These are phyloP conservation scores for Meloe dianella DNA, from an alignment of 2,888 invertebrate genomes.

Conservation along the genomic window DNA sequence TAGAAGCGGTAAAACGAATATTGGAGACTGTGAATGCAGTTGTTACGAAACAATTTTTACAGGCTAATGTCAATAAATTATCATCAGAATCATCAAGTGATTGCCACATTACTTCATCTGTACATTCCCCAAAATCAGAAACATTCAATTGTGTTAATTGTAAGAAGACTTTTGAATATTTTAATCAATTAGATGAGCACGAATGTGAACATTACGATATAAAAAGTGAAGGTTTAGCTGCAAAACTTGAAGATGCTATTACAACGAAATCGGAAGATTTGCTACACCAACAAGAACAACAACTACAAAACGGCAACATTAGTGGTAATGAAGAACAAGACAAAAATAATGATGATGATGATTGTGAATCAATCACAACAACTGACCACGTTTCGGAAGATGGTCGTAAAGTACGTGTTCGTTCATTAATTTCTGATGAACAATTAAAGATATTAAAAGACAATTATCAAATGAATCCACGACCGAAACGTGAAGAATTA, in stretches of 20 bases:
- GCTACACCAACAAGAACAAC: slow-evolving; percentile 65
- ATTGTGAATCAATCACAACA: slow-evolving; percentile 62
- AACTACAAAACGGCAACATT: slow-evolving; percentile 50
- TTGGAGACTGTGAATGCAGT: slow-evolving; percentile 77
- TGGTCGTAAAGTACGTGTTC: slow-evolving; percentile 84
- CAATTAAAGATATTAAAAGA: slow-evolving; percentile 88
- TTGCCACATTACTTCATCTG: slow-evolving; percentile 54
- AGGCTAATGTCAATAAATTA: slow-evolving; percentile 71
- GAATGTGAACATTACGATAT: slow-evolving; percentile 71
- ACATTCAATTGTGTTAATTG: slow-evolving; percentile 65
- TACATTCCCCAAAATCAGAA: slow-evolving; percentile 54
- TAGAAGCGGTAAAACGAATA: slow-evolving; percentile 73
- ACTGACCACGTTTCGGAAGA: slow-evolving; percentile 60
- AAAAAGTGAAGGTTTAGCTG: slow-evolving; percentile 77
- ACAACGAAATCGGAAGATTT: slow-evolving; percentile 63
- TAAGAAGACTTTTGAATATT: slow-evolving; percentile 65
- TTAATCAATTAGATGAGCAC: slow-evolving; percentile 71
- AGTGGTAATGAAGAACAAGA: slow-evolving; percentile 60
- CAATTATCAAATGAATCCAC: slow-evolving; percentile 87
- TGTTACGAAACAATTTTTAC: slow-evolving; percentile 76
- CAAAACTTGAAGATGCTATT: slow-evolving; percentile 74
- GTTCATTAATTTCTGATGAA: slow-evolving; percentile 93
- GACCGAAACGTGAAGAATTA: slow-evolving; percentile 94
- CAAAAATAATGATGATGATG: slow-evolving; percentile 63
- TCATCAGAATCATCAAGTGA: slow-evolving; percentile 64